These are phyloP conservation scores for Lepeophtheirus salmonis DNA, from an alignment of 1,140 invertebrate genomes.

Conservation along the genomic window DNA sequence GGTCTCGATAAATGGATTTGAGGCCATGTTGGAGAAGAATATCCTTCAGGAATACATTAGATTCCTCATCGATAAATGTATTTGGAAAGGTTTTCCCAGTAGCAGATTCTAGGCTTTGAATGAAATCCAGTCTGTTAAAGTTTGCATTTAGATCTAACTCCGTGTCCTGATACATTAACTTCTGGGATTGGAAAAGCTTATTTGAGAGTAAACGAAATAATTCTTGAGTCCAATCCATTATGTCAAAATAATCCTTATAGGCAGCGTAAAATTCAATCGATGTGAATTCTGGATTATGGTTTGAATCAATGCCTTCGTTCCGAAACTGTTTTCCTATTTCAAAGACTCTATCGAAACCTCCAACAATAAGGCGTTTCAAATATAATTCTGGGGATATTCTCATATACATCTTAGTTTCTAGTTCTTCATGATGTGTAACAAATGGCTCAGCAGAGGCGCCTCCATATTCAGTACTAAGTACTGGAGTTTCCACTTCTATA, in stretches of 20 bases:
- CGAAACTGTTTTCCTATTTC: constrained; percentile 20
- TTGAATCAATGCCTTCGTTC: constrained; percentile 19
- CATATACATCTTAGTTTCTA: constrained; percentile 18
- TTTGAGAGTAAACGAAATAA: background rate
- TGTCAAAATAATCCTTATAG: constrained; percentile 18
- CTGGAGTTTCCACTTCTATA: constrained; percentile 20
- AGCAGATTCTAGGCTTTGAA: background rate
- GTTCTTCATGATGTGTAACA: constrained; percentile 13
- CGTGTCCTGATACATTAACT: background rate
- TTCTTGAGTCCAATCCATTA: constrained; percentile 17
- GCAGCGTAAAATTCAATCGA: constrained; percentile 19
- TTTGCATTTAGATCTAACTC: constrained; percentile 1
- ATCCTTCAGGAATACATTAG: background rate
- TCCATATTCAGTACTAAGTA: constrained; percentile 12
- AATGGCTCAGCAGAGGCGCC: constrained; percentile 19
- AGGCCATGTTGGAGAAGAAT: background rate
- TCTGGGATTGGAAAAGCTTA: background rate
- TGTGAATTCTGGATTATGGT: constrained; percentile 20
- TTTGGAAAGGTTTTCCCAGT: background rate
- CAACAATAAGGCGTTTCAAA: constrained; percentile 19
- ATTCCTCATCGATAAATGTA: background rate
- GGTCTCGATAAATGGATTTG: background rate
- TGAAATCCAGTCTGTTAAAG: background rate
- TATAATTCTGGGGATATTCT: constrained; percentile 20
- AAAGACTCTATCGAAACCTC: constrained; percentile 19